Percentiles rank a stretch among this genome's conserved stretches.
These are phyloP conservation scores for Pocillopora meandrina DNA, from an alignment of 92 coral and sea anemone genomes.

Conservation along the genomic window DNA sequence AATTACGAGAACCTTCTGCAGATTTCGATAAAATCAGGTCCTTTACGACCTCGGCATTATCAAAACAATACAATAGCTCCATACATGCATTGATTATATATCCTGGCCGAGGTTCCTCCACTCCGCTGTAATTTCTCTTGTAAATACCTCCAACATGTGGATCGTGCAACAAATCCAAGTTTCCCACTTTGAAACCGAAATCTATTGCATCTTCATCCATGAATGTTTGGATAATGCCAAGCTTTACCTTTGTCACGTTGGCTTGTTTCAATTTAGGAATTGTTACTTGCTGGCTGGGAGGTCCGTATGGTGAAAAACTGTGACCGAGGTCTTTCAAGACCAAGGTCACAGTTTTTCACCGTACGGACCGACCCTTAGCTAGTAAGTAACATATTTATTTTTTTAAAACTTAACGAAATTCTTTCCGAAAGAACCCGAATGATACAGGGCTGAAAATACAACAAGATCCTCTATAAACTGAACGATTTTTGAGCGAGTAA, in stretches of 20 bases:
- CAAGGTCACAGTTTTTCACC: too few species aligned
- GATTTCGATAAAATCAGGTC: background rate
- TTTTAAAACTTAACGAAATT: too few species aligned
- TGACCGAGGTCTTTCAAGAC: too few species aligned
- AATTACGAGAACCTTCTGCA: background rate
- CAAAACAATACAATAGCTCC: constrained; percentile 59
- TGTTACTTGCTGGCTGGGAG: too few species aligned
- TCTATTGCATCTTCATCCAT: constrained; percentile 23
- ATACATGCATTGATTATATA: constrained; percentile 71
- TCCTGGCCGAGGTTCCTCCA: constrained; percentile 58
- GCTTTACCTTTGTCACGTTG: constrained; percentile 49
- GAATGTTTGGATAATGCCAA: constrained; percentile 62
- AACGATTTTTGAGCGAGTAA: too few species aligned
- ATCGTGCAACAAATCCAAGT: constrained; percentile 52
- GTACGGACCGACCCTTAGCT: too few species aligned
- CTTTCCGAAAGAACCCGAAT: too few species aligned
- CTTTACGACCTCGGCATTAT: constrained; percentile 54
- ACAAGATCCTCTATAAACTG: too few species aligned
- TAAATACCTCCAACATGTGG: constrained; percentile 42
- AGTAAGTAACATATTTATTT: too few species aligned
- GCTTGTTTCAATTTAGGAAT: constrained; percentile 58
- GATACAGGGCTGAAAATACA: too few species aligned
- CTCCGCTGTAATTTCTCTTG: constrained; percentile 65
- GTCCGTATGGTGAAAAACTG: too few species aligned
- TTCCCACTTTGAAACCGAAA: constrained; percentile 33